Evolutionary conservation across 2,888 invertebrate species (phyloP).

Genomic region (Calameuta filiformis): DNA sequence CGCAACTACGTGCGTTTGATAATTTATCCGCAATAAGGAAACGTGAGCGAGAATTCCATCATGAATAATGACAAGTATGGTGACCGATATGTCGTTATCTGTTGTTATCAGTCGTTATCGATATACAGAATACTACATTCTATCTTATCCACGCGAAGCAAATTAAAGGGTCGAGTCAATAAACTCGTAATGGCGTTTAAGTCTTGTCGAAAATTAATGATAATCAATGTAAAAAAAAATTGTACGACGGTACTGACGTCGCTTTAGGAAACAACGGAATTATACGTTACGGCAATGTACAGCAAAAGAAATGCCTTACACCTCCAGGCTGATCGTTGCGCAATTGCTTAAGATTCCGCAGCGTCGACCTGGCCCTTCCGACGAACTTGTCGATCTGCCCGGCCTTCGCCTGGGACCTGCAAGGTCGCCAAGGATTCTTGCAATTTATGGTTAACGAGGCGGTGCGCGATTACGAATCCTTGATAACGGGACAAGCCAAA

Average conservation of each 20-base stretch:
- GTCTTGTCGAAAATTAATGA: not conserved
- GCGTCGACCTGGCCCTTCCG: constrained; percentile 42
- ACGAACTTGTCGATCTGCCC: constrained; percentile 51
- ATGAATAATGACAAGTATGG: not conserved
- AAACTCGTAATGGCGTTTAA: not conserved
- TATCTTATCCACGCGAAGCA: not conserved
- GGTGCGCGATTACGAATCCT: not conserved
- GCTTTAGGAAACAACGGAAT: not conserved
- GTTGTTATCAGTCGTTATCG: not conserved
- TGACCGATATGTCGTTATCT: not conserved
- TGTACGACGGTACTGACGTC: not conserved
- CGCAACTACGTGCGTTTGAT: not conserved
- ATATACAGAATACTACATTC: not conserved
- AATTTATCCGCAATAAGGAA: not conserved
- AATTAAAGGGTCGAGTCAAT: not conserved
- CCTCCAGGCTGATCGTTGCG: constrained; percentile 56
- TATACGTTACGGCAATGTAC: not conserved
- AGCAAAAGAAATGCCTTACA: constrained; percentile 37
- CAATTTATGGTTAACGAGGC: not conserved
- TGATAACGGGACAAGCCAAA: not conserved
- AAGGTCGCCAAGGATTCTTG: constrained; percentile 16
- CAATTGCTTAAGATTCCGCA: constrained; percentile 46
- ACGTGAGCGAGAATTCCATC: not conserved
- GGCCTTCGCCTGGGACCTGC: constrained; percentile 44
- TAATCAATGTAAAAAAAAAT: not conserved